These are phyloP conservation scores for Cacatua alba DNA, from an alignment of 2,113 vertebrate species.

Conservation along the genomic window DNA sequence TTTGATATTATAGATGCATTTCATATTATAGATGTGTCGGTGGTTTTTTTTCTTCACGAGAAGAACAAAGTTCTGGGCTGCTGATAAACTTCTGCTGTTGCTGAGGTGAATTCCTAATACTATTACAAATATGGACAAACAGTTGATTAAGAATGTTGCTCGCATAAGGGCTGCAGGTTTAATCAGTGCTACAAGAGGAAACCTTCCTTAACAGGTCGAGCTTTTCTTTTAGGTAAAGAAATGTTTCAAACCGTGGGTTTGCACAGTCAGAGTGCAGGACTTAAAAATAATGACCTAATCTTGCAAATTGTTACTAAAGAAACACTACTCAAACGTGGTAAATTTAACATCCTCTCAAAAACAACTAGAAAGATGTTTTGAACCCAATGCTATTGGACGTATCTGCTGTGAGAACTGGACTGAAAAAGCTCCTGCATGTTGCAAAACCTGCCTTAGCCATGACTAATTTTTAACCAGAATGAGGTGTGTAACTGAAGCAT, in stretches of 20 bases:
- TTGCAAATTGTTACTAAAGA: not conserved
- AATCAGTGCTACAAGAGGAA: not conserved
- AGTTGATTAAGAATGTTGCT: not conserved
- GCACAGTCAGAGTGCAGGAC: not conserved
- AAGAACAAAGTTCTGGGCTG: not conserved
- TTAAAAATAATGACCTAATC: not conserved
- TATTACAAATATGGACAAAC: not conserved
- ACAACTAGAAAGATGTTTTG: not conserved
- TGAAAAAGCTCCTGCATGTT: conserved; percentile 41
- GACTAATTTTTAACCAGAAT: not conserved
- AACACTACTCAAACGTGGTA: not conserved
- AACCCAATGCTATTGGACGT: not conserved
- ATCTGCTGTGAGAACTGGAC: conserved; percentile 62
- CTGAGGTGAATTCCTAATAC: not conserved
- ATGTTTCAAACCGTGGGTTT: not conserved
- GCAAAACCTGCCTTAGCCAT: conserved; percentile 43
- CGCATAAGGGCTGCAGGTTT: not conserved
- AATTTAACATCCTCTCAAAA: not conserved
- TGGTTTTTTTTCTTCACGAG: not conserved
- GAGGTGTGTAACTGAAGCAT: not conserved
- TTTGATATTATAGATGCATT: not conserved
- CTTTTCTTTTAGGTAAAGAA: not conserved
- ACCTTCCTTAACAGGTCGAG: not conserved
- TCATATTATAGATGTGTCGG: not conserved
- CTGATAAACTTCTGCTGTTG: not conserved